These are phyloP conservation scores for Tetragonula carbonaria DNA, from an alignment of 2,888 invertebrate genomes.

Conservation along the genomic window DNA sequence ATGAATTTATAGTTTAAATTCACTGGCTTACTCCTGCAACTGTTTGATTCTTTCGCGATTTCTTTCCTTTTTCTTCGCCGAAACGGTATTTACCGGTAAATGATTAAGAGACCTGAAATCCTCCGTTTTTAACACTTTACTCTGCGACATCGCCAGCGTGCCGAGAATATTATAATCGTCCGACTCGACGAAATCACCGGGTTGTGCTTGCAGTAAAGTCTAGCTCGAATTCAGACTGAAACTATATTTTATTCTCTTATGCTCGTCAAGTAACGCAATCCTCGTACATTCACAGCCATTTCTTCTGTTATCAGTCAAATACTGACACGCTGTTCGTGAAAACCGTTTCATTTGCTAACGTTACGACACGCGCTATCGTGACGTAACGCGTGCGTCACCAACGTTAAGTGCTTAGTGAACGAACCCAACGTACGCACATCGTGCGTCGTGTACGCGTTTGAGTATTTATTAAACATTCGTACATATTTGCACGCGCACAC, in stretches of 20 bases:
- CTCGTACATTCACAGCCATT: neutral
- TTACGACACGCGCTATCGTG: neutral
- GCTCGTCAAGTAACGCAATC: neutral
- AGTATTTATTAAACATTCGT: neutral
- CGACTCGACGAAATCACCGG: neutral
- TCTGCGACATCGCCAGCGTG: neutral
- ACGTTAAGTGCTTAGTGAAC: neutral
- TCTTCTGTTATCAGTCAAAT: neutral
- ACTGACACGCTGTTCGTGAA: too few relatives aligned
- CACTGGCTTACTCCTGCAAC: slow-evolving; percentile 1
- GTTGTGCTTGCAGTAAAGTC: neutral
- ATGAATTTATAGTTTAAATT: slow-evolving; percentile 32
- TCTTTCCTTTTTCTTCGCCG: neutral
- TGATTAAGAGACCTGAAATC: neutral
- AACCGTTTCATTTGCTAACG: neutral
- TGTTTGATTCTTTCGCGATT: slow-evolving; percentile 20
- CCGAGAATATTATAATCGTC: neutral
- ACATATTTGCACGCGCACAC: neutral
- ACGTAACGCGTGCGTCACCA: neutral
- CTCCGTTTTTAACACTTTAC: neutral
- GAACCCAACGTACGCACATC: neutral
- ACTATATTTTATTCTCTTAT: neutral
- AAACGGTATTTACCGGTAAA: neutral
- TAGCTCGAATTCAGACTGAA: neutral
- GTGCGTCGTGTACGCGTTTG: neutral